Conservation (phyloP, 2,113 vertebrate species). For the Limnothrissa miodon region DNA sequence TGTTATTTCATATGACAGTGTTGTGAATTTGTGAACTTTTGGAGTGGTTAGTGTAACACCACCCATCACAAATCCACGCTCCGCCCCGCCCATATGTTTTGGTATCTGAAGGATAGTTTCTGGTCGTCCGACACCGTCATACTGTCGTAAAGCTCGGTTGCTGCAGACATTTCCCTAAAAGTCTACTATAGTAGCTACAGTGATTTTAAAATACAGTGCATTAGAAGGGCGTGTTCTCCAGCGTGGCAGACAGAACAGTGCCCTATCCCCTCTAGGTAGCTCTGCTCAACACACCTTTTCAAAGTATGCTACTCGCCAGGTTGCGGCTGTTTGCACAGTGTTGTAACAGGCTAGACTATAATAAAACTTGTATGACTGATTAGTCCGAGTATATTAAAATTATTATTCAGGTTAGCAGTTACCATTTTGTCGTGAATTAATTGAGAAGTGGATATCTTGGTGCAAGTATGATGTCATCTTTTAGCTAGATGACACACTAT, state of each 20-base stretch:
- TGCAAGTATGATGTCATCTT: not conserved
- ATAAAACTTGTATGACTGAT: not conserved
- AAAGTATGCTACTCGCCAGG: conserved; percentile 20
- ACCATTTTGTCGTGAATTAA: too few species aligned
- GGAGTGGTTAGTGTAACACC: not conserved
- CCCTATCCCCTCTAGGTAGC: not conserved
- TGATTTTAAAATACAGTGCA: not conserved
- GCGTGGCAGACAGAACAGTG: not conserved
- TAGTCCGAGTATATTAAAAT: not conserved
- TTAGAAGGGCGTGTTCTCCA: not conserved
- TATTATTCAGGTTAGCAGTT: not conserved
- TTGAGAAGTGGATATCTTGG: too few species aligned
- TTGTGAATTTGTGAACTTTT: not conserved
- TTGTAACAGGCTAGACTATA: not conserved
- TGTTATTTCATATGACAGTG: not conserved
- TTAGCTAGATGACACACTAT: not conserved
- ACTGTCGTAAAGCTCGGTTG: not conserved
- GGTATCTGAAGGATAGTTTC: too few species aligned
- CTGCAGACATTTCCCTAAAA: not conserved
- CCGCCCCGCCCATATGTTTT: not conserved
- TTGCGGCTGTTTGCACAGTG: not conserved
- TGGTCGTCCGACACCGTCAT: too few species aligned
- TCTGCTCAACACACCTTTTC: conserved; percentile 12
- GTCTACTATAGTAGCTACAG: too few species aligned
- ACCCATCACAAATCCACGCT: not conserved